Conservation (phyloP, 2,888 invertebrate species). For the Iphiclides podalirius region DNA sequence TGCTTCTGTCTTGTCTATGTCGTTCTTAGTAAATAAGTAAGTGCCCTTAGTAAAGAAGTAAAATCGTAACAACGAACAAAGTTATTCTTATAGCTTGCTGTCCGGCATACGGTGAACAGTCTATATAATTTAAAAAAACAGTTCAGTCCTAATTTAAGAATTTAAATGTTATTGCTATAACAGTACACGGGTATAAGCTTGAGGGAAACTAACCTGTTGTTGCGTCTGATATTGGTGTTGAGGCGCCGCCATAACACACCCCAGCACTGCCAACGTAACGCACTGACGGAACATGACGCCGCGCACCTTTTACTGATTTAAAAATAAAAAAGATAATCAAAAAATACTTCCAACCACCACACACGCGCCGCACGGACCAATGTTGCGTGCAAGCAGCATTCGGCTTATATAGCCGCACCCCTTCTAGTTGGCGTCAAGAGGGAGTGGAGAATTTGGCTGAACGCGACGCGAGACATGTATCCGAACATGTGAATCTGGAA, state of each 20-base stretch:
- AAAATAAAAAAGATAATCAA: slow-evolving; percentile 37
- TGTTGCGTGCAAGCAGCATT: slow-evolving; percentile 58
- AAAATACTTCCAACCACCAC: slow-evolving; percentile 56
- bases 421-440: slow-evolving; percentile 55
- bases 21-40: too few relatives aligned
- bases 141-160: too few relatives aligned
- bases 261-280: slow-evolving; percentile 59
- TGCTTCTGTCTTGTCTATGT: too few relatives aligned
- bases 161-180: too few relatives aligned
- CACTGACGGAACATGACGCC: slow-evolving; percentile 64
- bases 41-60: too few relatives aligned
- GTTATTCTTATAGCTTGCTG: too few relatives aligned
- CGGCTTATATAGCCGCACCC: slow-evolving; percentile 74
- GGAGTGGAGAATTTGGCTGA: too few relatives aligned
- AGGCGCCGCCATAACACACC: slow-evolving; percentile 57
- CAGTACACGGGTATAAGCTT: too few relatives aligned
- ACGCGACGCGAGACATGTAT: slow-evolving; percentile 12
- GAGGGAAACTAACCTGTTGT: slow-evolving; percentile 53
- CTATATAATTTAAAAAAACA: too few relatives aligned
- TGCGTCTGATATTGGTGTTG: slow-evolving; percentile 66
- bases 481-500: too few relatives aligned
- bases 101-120: too few relatives aligned
- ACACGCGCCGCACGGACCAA: slow-evolving; percentile 63
- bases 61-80: too few relatives aligned
- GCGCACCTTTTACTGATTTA: slow-evolving; percentile 42